Evolutionary conservation across 2,888 invertebrate species (phyloP).

Genomic region (Agonopterix subpropinquella): DNA sequence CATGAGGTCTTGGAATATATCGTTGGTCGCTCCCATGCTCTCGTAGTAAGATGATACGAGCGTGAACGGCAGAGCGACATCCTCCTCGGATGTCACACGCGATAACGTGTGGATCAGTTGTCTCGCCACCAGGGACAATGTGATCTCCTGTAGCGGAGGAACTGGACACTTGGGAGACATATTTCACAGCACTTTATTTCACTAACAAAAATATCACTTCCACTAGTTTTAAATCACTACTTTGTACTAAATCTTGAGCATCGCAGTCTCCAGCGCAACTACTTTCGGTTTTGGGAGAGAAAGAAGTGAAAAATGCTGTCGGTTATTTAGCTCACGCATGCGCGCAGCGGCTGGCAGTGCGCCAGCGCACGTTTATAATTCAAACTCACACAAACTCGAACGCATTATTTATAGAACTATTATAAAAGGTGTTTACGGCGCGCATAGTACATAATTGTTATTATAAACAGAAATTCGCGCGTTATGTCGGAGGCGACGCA

Average conservation of each 20-base stretch:
- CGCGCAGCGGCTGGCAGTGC: slow-evolving; percentile 47
- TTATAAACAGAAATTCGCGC: slow-evolving; percentile 25
- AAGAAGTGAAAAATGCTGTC: slow-evolving; percentile 56
- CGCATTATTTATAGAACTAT: slow-evolving; percentile 65
- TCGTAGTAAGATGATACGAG: slow-evolving; percentile 77
- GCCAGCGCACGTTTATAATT: slow-evolving; percentile 64
- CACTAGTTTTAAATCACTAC: slow-evolving; percentile 28
- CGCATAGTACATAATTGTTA: slow-evolving; percentile 37
- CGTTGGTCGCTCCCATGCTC: slow-evolving; percentile 77
- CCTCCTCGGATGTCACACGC: slow-evolving; percentile 76
- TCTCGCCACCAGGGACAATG: slow-evolving; percentile 77
- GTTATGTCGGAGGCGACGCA: slow-evolving; percentile 9
- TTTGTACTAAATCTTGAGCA: slow-evolving; percentile 47
- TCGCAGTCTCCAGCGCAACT: slow-evolving; percentile 30
- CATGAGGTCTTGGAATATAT: slow-evolving; percentile 81
- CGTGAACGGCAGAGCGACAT: slow-evolving; percentile 74
- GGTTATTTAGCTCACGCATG: slow-evolving; percentile 60
- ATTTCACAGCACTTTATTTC: slow-evolving; percentile 27
- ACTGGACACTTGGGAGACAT: slow-evolving; percentile 82
- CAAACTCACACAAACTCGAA: slow-evolving; percentile 52
- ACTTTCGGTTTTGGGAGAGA: slow-evolving; percentile 48
- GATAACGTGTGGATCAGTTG: slow-evolving; percentile 78
- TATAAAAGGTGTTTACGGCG: slow-evolving; percentile 64
- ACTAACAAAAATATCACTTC: slow-evolving; percentile 35
- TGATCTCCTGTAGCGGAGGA: slow-evolving; percentile 74